These are phyloP conservation scores for Physocephala rufipes DNA, from an alignment of 2,888 invertebrate genomes.

Conservation along the genomic window DNA sequence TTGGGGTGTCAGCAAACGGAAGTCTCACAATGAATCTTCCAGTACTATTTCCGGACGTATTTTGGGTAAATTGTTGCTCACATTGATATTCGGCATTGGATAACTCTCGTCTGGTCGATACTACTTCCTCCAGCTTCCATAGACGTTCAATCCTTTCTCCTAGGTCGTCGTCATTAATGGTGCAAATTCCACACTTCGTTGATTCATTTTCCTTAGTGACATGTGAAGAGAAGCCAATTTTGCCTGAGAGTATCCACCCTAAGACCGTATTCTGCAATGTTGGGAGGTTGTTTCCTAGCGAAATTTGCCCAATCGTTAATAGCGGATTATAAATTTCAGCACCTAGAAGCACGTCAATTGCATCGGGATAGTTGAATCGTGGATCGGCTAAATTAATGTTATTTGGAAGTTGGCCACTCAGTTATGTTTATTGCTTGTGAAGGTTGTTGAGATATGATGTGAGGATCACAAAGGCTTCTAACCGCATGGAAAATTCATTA, in stretches of 20 bases:
- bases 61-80: conserved; percentile 1
- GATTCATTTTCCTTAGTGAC: not conserved
- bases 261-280: conserved; percentile 24
- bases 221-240: too few relatives aligned
- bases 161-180: not conserved
- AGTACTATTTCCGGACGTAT: not conserved
- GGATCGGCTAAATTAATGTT: conserved; percentile 16
- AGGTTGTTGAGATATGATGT: conserved; percentile 10
- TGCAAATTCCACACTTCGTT: not conserved
- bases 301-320: conserved; percentile 12
- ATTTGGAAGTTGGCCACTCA: conserved; percentile 11
- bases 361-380: not conserved
- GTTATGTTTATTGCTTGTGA: conserved; percentile 1
- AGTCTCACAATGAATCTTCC: not conserved
- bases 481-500: not conserved
- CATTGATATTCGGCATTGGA: not conserved
- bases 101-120: too few relatives aligned
- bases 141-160: not conserved
- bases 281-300: conserved; percentile 9
- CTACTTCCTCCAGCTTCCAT: conserved; percentile 9
- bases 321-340: conserved; percentile 26
- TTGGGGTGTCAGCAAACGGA: not conserved
- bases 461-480: conserved; percentile 5
- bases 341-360: conserved; percentile 11
- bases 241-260: conserved; percentile 23